phyloP scores from a whole-genome alignment of 1,140 invertebrate genomes.

The Chrysoperla carnea region DNA sequence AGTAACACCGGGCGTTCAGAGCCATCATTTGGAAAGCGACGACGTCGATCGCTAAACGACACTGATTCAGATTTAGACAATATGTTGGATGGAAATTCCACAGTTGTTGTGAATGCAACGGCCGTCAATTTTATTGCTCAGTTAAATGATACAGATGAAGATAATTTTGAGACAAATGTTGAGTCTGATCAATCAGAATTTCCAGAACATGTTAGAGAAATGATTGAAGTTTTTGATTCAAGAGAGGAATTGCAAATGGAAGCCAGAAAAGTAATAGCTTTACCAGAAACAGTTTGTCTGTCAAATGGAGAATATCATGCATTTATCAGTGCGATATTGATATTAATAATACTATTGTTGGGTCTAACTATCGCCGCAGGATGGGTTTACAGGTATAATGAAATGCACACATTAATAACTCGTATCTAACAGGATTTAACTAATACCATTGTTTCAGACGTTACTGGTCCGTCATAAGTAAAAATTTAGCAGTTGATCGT shows the following conservation, averaged over 20 bases:
- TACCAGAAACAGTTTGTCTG: constrained; percentile 49
- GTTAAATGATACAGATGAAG: constrained; percentile 11
- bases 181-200: constrained; percentile 33
- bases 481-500: constrained; percentile 41
- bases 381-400: constrained; percentile 42
- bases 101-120: constrained; percentile 11
- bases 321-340: constrained; percentile 48
- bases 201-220: constrained; percentile 62
- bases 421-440: not conserved
- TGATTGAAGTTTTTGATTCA: constrained; percentile 64
- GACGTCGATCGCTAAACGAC: constrained; percentile 37
- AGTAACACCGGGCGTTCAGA: constrained; percentile 53
- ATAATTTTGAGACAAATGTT: constrained; percentile 14
- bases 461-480: constrained; percentile 49
- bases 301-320: constrained; percentile 58
- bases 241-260: constrained; percentile 50
- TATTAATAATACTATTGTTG: constrained; percentile 46
- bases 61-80: constrained; percentile 14
- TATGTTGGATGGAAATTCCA: not conserved
- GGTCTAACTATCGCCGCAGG: constrained; percentile 42
- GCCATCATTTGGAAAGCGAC: constrained; percentile 57
- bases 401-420: not conserved
- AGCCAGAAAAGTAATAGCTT: constrained; percentile 33
- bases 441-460: constrained; percentile 22
- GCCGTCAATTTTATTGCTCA: constrained; percentile 6